Evolutionary conservation across 2,113 vertebrate genomes (phyloP).

Genomic region (Butorides virescens): DNA sequence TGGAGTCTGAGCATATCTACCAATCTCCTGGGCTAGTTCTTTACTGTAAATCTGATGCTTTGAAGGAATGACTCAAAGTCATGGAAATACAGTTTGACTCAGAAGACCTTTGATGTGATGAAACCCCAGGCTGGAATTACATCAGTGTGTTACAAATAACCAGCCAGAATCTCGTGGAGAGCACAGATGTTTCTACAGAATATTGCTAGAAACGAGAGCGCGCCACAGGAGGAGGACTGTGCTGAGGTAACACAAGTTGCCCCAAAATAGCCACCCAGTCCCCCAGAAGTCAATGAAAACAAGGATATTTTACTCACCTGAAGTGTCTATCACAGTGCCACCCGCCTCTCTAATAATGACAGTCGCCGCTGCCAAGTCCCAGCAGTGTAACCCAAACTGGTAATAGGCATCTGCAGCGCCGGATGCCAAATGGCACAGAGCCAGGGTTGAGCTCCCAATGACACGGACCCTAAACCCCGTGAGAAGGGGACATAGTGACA

Average conservation of each 20-base stretch:
- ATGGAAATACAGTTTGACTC: not conserved
- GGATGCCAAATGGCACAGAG: conserved; percentile 81
- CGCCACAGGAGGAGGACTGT: not conserved
- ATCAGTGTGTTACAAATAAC: not conserved
- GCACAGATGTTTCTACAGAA: not conserved
- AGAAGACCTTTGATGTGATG: not conserved
- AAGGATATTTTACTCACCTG: conserved; percentile 72
- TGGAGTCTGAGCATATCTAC: not conserved
- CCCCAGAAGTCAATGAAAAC: not conserved
- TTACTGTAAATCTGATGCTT: not conserved
- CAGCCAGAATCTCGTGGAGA: not conserved
- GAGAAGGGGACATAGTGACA: not conserved
- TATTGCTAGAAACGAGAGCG: not conserved
- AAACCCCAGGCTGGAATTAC: not conserved
- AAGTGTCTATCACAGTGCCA: conserved; percentile 85
- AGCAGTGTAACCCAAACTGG: conserved; percentile 89
- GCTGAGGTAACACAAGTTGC: not conserved
- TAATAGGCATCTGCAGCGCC: conserved; percentile 86
- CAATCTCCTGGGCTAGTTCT: not conserved
- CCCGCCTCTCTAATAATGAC: conserved; percentile 88
- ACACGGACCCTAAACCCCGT: conserved; percentile 77
- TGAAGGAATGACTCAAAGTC: not conserved
- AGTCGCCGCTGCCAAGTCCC: conserved; percentile 86
- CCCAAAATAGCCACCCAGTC: not conserved
- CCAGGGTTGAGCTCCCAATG: conserved; percentile 86